Evolutionary conservation across 2,797 vertebrate species (phyloP), one percentile per base, ranked within the genome.

Genomic region (Coluber constrictor): DNA sequence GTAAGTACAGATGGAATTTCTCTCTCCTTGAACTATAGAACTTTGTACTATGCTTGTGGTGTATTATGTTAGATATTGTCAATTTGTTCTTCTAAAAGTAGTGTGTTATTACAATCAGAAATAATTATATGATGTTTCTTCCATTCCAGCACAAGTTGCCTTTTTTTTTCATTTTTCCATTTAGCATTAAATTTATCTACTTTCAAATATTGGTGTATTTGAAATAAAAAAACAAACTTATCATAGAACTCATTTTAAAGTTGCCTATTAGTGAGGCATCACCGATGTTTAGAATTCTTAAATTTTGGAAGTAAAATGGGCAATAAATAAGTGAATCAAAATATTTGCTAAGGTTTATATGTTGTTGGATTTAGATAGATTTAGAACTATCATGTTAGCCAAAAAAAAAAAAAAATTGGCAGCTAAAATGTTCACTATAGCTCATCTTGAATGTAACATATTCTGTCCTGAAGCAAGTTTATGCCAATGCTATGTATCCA

Each of bases 1-100:
- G 99, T 99, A 96, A 98, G 99, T 96, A 95, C 91, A 94, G 94
- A 92, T 47, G 12, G 54, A 94, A 61, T 57, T 88, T 88, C 1
- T 51, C 90, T 93, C 1, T 91, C 88, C 32, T 61, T 90, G 83
- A 86, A 55, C 7, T 37, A n/a, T 57, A 27, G 23, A 37, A 88
- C 25, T 10, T 54, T 47, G 20, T 47, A 47, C 20, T 16, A 61
- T 37, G 27, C 12, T 59, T 37, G 32, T 57, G 29, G 20, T 37
- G 18, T 59, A 56, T 37, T 59, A 37, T 6, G n/a, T 88, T 57
- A 60, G 56, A 37, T 74, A 37, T 51, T 89, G 90, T 91, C 90
- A n/a, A 57, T 63, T 32, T 87, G 83, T 87, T 70, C 57, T 47
- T 91, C 47, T 47, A 90, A 90, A 74, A 92, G 18, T 11, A 87